Evolutionary conservation across 2,888 invertebrate species (phyloP), one percentile per base, ranked within the genome.

Genomic region (Xestia sexstrigata): DNA sequence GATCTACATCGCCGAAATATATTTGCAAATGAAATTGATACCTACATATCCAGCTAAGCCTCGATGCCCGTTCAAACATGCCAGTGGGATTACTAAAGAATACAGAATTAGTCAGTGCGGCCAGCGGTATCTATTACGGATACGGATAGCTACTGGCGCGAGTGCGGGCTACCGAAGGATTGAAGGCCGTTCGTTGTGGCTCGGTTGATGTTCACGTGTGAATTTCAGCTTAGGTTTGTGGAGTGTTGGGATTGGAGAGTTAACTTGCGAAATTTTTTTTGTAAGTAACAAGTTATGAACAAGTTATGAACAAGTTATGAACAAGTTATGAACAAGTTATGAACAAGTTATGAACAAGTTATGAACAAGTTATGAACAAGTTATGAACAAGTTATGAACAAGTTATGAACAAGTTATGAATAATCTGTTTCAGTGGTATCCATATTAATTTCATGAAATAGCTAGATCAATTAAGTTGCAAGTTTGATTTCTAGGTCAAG

Each of bases 161-260:
- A 76, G 70, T 52, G 52, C 35, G 49, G 62, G 35, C 13, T 79
- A 65, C 74, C 67, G 45, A 15, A 35, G 45, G 49, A 70, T 52
- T 47, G 49, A 63, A 58, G 55, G 45, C 60, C 42, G 42, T 62
- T 60, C 45, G 30, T 63, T 62, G 65, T 76, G 60, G 69, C 70
- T 58, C 35, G 23, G 55, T 49, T 45, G 47, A 69, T 45, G 69
- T 52, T 76, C 72, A 85, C 70, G 82, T 82, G 71, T 72, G 72
- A 67, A 58, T 58, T 68, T 74, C 71, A 47, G 47, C 71, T 39
- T 26, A 7, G 55, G 58, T 26, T 52, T 7, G 6, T 47, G n/a
- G 55, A 7, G 70, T 49, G 47, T 82, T 84, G 71, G 1, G 2
- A 58, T n/a, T 35, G 45, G 52, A 26, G 0, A 79, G 67, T 65